phyloP scores from a whole-genome alignment of 2,797 vertebrate genomes.

The Smutsia temminckii region DNA sequence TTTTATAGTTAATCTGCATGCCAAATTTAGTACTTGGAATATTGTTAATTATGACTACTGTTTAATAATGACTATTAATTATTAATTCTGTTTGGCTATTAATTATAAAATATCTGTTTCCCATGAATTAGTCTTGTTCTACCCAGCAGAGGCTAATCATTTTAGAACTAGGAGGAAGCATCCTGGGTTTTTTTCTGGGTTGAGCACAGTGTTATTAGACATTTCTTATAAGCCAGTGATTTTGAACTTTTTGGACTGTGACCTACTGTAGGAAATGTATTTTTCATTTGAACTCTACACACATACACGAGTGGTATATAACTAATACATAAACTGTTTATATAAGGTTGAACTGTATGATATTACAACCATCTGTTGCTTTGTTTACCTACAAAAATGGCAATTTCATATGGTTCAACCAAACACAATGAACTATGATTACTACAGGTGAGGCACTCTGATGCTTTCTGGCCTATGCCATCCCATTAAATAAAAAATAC shows the following conservation, averaged over 20 bases:
- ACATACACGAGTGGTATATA: conserved; percentile 4
- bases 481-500: conserved; percentile 21
- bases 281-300: conserved; percentile 11
- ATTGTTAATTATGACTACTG: not conserved
- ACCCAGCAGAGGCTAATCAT: not conserved
- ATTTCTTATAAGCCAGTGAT: conserved; percentile 23
- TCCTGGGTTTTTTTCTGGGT: not conserved
- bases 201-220: not conserved
- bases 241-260: not conserved
- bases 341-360: conserved; percentile 2
- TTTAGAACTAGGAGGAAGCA: not conserved
- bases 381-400: conserved; percentile 7
- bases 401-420: conserved; percentile 34
- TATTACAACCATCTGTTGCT: conserved; percentile 21
- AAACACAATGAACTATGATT: not conserved
- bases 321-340: not conserved
- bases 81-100: not conserved
- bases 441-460: not conserved
- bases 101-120: conserved; percentile 15
- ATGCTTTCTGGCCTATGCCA: not conserved
- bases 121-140: conserved; percentile 14
- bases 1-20: not conserved
- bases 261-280: not conserved
- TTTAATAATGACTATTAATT: not conserved
- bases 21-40: not conserved